Percentiles rank a stretch among this genome's conserved stretches.
phyloP scores from a whole-genome alignment of 2,888 invertebrate genomes.

The Pollenia labialis region DNA sequence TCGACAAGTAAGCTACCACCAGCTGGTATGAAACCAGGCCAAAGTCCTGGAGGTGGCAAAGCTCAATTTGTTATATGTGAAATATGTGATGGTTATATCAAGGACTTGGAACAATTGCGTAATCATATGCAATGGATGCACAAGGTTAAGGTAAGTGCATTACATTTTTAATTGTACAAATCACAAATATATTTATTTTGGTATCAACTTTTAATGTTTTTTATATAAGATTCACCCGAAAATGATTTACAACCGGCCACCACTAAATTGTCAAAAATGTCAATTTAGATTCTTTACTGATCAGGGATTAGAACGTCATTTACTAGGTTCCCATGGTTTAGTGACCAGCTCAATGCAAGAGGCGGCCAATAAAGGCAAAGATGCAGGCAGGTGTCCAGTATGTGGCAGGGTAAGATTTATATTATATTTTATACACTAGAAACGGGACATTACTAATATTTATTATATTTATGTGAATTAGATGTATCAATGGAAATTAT shows the following conservation, averaged over 20 bases:
- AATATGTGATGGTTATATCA: constrained; percentile 98
- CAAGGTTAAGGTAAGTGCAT: constrained; percentile 89
- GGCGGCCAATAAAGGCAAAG: constrained; percentile 97
- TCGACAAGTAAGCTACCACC: constrained; percentile 83
- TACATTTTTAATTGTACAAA: background rate
- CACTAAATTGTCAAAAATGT: constrained; percentile 97
- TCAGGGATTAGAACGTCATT: constrained; percentile 97
- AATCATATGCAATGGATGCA: constrained; percentile 99
- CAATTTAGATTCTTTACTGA: constrained; percentile 98
- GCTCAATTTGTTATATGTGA: constrained; percentile 97
- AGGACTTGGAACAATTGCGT: constrained; percentile 95
- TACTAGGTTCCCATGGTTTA: constrained; percentile 96
- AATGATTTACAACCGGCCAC: constrained; percentile 97
- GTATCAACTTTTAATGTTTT: background rate
- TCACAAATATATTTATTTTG: background rate
- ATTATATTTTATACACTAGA: background rate
- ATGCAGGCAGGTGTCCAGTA: constrained; percentile 96
- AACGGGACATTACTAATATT: background rate
- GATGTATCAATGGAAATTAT: constrained; percentile 96
- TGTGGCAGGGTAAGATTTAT: constrained; percentile 92
- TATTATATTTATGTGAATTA: constrained; percentile 78
- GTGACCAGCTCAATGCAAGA: constrained; percentile 98
- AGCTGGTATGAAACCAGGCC: constrained; percentile 85
- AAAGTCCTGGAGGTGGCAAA: constrained; percentile 85
- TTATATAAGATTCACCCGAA: constrained; percentile 91